These are phyloP conservation scores for Nowickia ferox DNA, from an alignment of 2,888 invertebrate species.

Conservation along the genomic window DNA sequence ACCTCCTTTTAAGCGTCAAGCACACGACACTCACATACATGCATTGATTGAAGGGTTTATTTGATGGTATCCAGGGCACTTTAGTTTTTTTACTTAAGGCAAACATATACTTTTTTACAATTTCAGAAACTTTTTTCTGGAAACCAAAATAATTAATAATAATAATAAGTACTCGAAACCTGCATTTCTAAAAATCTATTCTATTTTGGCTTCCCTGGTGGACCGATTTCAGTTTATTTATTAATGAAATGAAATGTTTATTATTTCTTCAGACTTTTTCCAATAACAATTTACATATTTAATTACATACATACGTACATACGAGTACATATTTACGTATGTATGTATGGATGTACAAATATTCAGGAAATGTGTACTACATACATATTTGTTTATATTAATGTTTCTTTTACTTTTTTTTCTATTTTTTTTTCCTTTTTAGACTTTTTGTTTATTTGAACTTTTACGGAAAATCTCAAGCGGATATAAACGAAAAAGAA, in stretches of 20 bases:
- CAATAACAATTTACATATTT: neutral
- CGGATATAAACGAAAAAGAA: conserved; percentile 21
- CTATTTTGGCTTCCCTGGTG: neutral
- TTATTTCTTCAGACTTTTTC: neutral
- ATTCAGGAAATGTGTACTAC: conserved; percentile 35
- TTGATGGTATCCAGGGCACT: no score
- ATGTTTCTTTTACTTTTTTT: neutral
- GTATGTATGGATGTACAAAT: neutral
- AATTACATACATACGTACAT: no score
- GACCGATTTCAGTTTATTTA: neutral
- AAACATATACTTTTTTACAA: no score
- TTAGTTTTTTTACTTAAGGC: no score
- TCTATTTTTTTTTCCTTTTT: neutral
- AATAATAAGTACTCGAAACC: no score
- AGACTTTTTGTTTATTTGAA: conserved; percentile 23
- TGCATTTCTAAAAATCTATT: neutral
- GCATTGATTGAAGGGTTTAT: no score
- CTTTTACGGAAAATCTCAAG: conserved; percentile 35
- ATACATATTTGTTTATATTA: conserved; percentile 33
- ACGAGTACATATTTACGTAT: no score
- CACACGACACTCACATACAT: no score
- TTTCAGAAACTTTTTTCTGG: no score
- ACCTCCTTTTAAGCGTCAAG: no score
- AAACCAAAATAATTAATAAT: no score
- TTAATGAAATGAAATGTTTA: conserved; percentile 31